Evolutionary conservation across 2,797 vertebrate species (phyloP), one percentile per base, ranked within the genome.

Genomic region (Micropoecilia bifurca): DNA sequence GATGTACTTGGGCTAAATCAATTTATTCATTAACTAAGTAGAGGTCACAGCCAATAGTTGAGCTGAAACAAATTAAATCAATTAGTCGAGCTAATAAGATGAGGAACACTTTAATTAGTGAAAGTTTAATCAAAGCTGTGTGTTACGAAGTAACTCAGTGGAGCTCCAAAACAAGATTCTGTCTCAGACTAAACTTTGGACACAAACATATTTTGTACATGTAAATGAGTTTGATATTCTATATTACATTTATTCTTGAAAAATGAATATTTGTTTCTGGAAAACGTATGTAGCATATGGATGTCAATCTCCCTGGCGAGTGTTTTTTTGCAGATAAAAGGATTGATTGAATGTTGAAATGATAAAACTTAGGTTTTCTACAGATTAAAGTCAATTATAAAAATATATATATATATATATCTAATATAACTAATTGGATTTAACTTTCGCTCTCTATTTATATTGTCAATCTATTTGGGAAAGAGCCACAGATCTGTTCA

Each of bases 31-130:
- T 96, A 96, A 95, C 92, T 95, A 95, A 96, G 93, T 95, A 94
- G 94, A 94, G 94, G 94, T 95, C 90, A 95, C 91, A 91, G 95
- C 92, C 94, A 93, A 94, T 92, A 92, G 92, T 84, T 73, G 83
- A 83, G 87, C 83, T 82, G 85, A 95, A 92, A 95, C 93, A 97
- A 97, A 97, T 97, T 91, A 96, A 98, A 99, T 99, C 98, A 98
- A 99, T 99, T 97, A 97, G 94, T 86, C n/a, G 74, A 93, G 96
- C 96, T 97, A 98, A 98, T 97, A 97, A 97, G 95, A 96, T 92
- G 95, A 95, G 92, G 93, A 88, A 93, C 95, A 93, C 95, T 97
- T 98, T 99, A 99, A 99, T 99, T 98, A 98, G 97, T 97, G 93
- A 90, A 95, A 95, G 95, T 97, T 97, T 98, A 98, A 99, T 99